Percentiles rank a stretch among this genome's conserved stretches.
Evolutionary conservation across 2,113 vertebrate species (phyloP).

Genomic region (Nothoprocta pentlandii): DNA sequence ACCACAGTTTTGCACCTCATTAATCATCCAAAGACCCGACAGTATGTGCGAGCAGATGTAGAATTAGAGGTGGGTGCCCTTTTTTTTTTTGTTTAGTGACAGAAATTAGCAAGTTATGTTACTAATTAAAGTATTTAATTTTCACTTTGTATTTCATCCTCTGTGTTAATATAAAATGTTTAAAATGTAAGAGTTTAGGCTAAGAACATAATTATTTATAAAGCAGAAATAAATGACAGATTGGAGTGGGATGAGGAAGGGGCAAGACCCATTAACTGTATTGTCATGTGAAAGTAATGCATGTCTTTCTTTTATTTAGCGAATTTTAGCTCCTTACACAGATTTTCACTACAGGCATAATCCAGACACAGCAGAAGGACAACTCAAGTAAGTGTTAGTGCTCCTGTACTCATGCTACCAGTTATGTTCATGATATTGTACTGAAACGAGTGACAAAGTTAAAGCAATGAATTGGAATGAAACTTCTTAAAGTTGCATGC

Average conservation of each 20-base stretch:
- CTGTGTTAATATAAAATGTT: background rate
- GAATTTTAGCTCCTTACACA: constrained; percentile 98
- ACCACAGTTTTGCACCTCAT: constrained; percentile 97
- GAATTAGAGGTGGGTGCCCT: constrained; percentile 90
- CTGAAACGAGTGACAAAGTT: background rate
- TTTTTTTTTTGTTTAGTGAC: background rate
- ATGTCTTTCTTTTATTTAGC: constrained; percentile 77
- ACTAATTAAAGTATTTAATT: background rate
- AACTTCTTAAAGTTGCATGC: background rate
- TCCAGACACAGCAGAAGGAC: constrained; percentile 94
- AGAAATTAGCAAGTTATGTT: background rate
- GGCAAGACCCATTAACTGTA: background rate
- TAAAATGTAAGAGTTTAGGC: background rate
- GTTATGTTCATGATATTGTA: background rate
- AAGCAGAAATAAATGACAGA: background rate
- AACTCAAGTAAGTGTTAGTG: constrained; percentile 92
- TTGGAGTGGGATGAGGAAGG: background rate
- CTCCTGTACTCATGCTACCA: background rate
- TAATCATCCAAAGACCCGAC: constrained; percentile 96
- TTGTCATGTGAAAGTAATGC: constrained; percentile 32
- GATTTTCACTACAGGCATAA: constrained; percentile 99
- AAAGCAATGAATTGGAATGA: background rate
- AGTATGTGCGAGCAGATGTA: constrained; percentile 94
- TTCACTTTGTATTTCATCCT: background rate
- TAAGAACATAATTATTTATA: background rate